Base-by-base conservation (phyloP, 2,888 invertebrate genomes). In the Dasysyrphus albostriatus region DNA sequence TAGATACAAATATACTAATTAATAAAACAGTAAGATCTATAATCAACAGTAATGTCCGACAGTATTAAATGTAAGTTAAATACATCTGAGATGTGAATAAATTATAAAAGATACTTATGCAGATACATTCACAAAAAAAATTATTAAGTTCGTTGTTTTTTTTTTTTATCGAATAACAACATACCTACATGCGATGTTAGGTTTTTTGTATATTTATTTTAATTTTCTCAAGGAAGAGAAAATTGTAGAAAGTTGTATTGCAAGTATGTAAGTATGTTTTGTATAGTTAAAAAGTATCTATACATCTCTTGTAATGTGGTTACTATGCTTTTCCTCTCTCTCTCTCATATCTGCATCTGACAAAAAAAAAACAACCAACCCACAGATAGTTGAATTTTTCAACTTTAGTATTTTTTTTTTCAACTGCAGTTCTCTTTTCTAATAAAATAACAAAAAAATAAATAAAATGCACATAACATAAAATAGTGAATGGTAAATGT, bases 161-260 rank as follows among this genome's bases (percentile, higher is more conserved):
- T 56, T 54, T 32, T 16, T 49, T 54, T 34, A 14, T 54, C 39
- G 6, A 14, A 32, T 37, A 67, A 67, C 67, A 67, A 51, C 29
- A 42, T 42, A n/a, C 32, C 42, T 29, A 47, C 32, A 49, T 39
- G 19, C 19, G 51, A 39, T 67, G 29, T 47, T 47, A 34, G 12
- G 19, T 39, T 32, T 39, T 32, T 29, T n/a, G 3, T 24, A 19
- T 70, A 34, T 42, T 54, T 59, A 72, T 72, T 72, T 69, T 51
- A 49, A 69, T 83, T 87, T 87, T 83, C 83, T 83, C 87, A 87
- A 83, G 87, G 87, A 87, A 87, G 87, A 87, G 87, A 87, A 87
- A 87, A 87, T 54, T 70, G 83, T 87, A 87, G 87, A 87, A 87
- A 87, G 87, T 87, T 87, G 87, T 75, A 83, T 24, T 87, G 78